A percentile compares a stretch with the other conserved stretches of the same genome.
phyloP scores from a whole-genome alignment of 2,888 invertebrate genomes.

The Pyrochroa serraticornis region DNA sequence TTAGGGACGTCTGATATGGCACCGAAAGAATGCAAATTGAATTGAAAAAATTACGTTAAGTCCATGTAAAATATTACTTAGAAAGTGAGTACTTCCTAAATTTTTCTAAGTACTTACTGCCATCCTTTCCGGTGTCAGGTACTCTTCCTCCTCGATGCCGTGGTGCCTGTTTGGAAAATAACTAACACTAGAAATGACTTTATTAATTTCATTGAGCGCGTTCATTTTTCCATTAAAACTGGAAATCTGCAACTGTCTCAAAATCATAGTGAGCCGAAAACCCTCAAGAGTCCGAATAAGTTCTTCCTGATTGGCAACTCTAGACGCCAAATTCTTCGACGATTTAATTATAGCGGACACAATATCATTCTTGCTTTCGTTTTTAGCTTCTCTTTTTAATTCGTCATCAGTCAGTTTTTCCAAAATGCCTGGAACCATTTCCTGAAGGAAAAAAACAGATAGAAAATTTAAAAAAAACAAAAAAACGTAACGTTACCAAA shows the following conservation, averaged over 20 bases:
- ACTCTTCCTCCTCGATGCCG: slow-evolving; percentile 80
- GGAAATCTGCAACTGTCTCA: slow-evolving; percentile 88
- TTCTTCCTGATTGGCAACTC: slow-evolving; percentile 85
- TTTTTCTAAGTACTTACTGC: slow-evolving; percentile 88
- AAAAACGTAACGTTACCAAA: slow-evolving; percentile 65
- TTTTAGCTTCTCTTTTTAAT: slow-evolving; percentile 92
- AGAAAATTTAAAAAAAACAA: too few species aligned
- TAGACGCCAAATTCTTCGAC: slow-evolving; percentile 85
- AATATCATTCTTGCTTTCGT: slow-evolving; percentile 94
- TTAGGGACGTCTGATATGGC: too few species aligned
- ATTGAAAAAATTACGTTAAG: too few species aligned
- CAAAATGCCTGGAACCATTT: slow-evolving; percentile 87
- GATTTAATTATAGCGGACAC: slow-evolving; percentile 94
- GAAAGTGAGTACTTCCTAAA: too few species aligned
- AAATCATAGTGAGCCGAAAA: slow-evolving; percentile 94
- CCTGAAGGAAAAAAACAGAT: slow-evolving; percentile 62
- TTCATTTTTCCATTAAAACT: slow-evolving; percentile 99
- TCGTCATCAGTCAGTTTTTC: slow-evolving; percentile 95
- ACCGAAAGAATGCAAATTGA: too few species aligned
- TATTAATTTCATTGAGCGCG: slow-evolving; percentile 96
- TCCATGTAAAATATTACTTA: too few species aligned
- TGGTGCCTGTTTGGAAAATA: slow-evolving; percentile 83
- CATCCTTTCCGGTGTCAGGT: slow-evolving; percentile 92
- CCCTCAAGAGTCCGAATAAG: slow-evolving; percentile 81
- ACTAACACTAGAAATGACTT: slow-evolving; percentile 89